Conservation (phyloP, 2,797 vertebrate genomes). For the Schizothorax lantsangensis region DNA sequence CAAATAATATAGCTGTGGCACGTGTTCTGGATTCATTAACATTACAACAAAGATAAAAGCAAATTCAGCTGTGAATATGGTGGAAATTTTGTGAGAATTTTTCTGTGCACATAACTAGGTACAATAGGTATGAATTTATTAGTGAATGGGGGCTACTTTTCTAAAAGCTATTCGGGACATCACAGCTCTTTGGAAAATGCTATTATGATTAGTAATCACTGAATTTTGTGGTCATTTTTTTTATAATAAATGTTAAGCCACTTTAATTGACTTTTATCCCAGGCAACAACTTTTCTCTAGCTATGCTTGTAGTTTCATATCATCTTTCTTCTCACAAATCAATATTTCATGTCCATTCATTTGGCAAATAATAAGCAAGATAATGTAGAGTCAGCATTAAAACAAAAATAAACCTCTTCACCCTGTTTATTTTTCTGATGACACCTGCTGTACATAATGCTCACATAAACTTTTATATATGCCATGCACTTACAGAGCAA, state of each 20-base stretch:
- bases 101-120: neutral
- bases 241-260: neutral
- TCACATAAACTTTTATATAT: neutral
- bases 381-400: neutral
- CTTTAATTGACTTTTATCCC: neutral
- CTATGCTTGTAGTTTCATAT: neutral
- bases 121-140: neutral
- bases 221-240: neutral
- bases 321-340: neutral
- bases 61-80: neutral
- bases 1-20: too few relatives aligned
- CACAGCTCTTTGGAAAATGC: neutral
- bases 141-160: neutral
- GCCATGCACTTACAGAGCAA: conserved; percentile 6
- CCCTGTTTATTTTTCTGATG: neutral
- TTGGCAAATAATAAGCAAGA: neutral
- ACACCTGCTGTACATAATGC: neutral
- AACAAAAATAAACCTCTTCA: neutral
- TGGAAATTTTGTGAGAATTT: too few relatives aligned
- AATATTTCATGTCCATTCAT: neutral
- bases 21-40: too few relatives aligned
- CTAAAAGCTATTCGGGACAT: neutral
- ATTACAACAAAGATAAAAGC: neutral
- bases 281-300: neutral
- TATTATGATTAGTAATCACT: neutral